phyloP scores from a whole-genome alignment of 2,797 vertebrate genomes.

The Gymnoscopelus microlampas region DNA sequence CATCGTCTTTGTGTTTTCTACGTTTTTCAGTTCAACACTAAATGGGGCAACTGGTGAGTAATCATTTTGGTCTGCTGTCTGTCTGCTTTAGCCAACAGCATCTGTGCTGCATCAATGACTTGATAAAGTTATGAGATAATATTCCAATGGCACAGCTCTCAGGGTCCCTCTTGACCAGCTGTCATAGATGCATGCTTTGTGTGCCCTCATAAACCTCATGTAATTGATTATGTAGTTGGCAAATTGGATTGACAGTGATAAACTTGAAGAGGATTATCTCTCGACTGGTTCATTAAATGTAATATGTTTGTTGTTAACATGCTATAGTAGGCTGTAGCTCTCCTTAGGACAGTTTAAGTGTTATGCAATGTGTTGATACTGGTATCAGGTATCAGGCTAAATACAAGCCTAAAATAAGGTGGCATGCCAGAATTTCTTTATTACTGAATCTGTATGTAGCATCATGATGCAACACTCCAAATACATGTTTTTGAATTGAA shows the following conservation, averaged over 20 bases:
- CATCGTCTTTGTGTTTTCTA: slow-evolving; percentile 5
- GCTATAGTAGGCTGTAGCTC: too few species aligned
- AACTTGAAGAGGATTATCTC: slow-evolving; percentile 20
- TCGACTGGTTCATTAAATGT: too few species aligned
- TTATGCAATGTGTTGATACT: too few species aligned
- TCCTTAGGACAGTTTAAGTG: too few species aligned
- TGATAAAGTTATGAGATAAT: not conserved
- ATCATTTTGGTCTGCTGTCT: slow-evolving; percentile 12
- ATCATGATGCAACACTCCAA: too few species aligned
- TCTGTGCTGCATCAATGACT: not conserved
- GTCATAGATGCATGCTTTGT: slow-evolving; percentile 33
- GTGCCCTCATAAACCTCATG: slow-evolving; percentile 33
- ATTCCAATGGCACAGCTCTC: not conserved
- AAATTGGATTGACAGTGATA: slow-evolving; percentile 55
- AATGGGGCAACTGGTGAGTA: not conserved
- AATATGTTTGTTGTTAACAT: too few species aligned
- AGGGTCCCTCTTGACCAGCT: slow-evolving; percentile 15
- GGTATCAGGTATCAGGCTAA: too few species aligned
- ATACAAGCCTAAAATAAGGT: too few species aligned
- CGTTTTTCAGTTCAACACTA: too few species aligned
- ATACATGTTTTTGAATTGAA: too few species aligned
- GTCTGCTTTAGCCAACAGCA: not conserved
- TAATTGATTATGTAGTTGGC: slow-evolving; percentile 48
- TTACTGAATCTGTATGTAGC: too few species aligned
- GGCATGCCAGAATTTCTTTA: too few species aligned